A percentile compares a stretch with the other conserved stretches of the same genome.
Evolutionary conservation across 35 echinoderm and acorn worm genomes (phyloP).

Genomic region (Amphiura filiformis): DNA sequence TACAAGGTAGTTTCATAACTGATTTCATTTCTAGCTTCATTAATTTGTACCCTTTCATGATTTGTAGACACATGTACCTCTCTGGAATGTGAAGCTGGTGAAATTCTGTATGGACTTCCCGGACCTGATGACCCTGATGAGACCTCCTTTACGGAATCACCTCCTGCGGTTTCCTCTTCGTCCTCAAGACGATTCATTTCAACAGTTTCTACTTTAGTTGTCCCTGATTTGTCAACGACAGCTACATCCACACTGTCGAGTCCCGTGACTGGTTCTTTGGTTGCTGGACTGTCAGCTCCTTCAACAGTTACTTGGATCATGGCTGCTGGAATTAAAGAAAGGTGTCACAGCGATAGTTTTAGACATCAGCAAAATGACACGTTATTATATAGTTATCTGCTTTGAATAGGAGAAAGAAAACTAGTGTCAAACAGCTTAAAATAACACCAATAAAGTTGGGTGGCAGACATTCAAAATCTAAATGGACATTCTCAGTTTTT

Average conservation of each 20-base stretch:
- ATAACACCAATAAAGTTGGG: no score
- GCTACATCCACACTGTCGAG: not conserved
- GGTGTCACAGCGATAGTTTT: no score
- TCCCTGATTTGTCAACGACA: constrained; percentile 22
- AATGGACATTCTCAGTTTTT: no score
- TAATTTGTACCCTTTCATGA: not conserved
- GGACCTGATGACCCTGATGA: not conserved
- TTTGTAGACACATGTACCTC: not conserved
- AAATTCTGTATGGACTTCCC: not conserved
- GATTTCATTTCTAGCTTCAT: not conserved
- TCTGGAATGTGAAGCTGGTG: constrained; percentile 13
- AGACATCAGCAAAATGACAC: no score
- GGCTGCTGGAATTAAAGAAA: not conserved
- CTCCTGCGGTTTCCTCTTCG: not conserved
- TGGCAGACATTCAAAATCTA: no score
- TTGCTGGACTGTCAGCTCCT: not conserved
- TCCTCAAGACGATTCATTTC: not conserved
- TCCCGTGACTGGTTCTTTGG: not conserved
- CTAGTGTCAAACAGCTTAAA: no score
- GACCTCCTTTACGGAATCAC: not conserved
- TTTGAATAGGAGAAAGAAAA: no score
- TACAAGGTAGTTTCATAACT: constrained; percentile 1
- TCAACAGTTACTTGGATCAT: not conserved
- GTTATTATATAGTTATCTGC: no score
- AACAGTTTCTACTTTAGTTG: constrained; percentile 11